These are phyloP conservation scores for Tragelaphus strepsiceros DNA, from an alignment of 2,113 vertebrate species.

Conservation along the genomic window DNA sequence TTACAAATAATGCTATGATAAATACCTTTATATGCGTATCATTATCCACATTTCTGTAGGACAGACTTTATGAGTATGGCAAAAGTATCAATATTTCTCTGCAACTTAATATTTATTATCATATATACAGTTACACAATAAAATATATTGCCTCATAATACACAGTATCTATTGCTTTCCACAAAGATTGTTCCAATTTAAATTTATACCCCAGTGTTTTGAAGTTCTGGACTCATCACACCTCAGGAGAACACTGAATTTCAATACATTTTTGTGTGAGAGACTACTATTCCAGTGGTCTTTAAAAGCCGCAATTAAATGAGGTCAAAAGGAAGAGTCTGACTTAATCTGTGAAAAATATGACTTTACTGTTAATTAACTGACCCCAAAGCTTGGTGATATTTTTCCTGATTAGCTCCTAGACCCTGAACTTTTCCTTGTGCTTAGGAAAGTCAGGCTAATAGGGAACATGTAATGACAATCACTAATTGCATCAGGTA, in stretches of 20 bases:
- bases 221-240: constrained; percentile 45
- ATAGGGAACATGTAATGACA: constrained; percentile 58
- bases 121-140: neutral
- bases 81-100: neutral
- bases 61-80: neutral
- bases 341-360: constrained; percentile 72
- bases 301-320: constrained; percentile 74
- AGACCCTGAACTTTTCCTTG: constrained; percentile 62
- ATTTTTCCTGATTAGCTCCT: constrained; percentile 72
- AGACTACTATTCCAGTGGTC: constrained; percentile 34
- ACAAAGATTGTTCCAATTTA: constrained; percentile 11
- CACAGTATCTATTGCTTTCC: neutral
- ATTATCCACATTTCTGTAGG: neutral
- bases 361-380: constrained; percentile 74
- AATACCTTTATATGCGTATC: neutral
- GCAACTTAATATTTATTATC: neutral
- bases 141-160: neutral
- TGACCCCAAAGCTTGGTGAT: constrained; percentile 69
- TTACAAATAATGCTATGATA: constrained; percentile 8
- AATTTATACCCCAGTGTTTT: neutral
- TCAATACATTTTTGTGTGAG: constrained; percentile 27
- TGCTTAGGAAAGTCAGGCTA: constrained; percentile 56
- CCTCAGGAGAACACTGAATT: constrained; percentile 45
- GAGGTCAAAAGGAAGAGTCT: constrained; percentile 72
- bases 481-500: constrained; percentile 59